phyloP scores from a whole-genome alignment of 2,888 invertebrate genomes.

The Lissocephala sabroskyi region DNA sequence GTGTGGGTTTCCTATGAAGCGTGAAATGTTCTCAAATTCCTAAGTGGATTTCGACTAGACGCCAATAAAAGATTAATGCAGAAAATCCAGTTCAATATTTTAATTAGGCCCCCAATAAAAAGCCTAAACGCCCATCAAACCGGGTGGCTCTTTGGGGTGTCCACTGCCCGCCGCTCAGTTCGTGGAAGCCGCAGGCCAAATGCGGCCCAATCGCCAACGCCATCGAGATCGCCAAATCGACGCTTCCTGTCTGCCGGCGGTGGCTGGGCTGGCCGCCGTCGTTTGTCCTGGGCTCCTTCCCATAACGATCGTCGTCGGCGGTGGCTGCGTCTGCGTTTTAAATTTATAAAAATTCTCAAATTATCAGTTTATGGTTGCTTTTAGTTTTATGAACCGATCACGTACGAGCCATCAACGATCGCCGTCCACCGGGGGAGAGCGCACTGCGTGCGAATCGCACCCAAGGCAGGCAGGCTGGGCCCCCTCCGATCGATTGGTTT shows the following conservation, averaged over 20 bases:
- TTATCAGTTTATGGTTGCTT: constrained; percentile 63
- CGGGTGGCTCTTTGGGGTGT: background rate
- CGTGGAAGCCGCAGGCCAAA: constrained; percentile 4
- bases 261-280: background rate
- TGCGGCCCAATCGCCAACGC: background rate
- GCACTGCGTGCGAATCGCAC: background rate
- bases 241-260: constrained; percentile 37
- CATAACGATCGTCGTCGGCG: constrained; percentile 1
- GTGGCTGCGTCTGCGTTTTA: constrained; percentile 38
- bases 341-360: constrained; percentile 65
- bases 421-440: background rate
- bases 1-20: background rate
- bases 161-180: background rate
- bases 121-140: constrained; percentile 47
- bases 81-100: constrained; percentile 46
- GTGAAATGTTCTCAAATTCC: constrained; percentile 41
- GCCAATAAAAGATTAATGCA: constrained; percentile 54
- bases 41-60: constrained; percentile 64
- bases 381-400: constrained; percentile 66
- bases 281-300: background rate
- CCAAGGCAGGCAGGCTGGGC: no score
- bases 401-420: constrained; percentile 41
- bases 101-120: constrained; percentile 45
- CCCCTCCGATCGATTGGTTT: no score
- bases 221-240: constrained; percentile 13